These are phyloP conservation scores for Lucilia cuprina DNA, from an alignment of 1,140 invertebrate species.

Conservation along the genomic window DNA sequence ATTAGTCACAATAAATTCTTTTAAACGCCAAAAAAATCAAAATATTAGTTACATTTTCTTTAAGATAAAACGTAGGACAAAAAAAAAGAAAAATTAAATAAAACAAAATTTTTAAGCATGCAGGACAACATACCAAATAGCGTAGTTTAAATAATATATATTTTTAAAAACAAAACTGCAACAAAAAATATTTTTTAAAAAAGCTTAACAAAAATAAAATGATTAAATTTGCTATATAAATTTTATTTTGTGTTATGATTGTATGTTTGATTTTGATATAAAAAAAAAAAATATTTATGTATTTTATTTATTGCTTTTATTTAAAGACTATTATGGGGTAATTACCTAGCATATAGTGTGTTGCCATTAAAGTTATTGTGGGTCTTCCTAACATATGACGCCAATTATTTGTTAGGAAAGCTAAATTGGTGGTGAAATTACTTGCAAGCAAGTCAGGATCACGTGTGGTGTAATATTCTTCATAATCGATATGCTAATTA, in stretches of 20 bases:
- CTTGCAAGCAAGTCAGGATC: conserved; percentile 87
- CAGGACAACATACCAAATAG: conserved; percentile 1
- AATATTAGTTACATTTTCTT: not conserved
- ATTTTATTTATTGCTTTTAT: not conserved
- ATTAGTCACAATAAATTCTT: not conserved
- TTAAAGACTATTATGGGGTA: conserved; percentile 37
- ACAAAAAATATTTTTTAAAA: not conserved
- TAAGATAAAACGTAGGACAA: not conserved
- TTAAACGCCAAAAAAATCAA: too few relatives aligned
- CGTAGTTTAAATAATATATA: not conserved
- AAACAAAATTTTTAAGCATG: not conserved
- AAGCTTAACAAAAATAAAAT: not conserved
- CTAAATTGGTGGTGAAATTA: conserved; percentile 86
- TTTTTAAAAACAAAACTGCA: not conserved
- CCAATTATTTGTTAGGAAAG: conserved; percentile 94
- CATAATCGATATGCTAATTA: conserved; percentile 86
- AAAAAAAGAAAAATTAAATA: not conserved
- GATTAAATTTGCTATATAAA: not conserved
- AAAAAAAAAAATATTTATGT: not conserved
- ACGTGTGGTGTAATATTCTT: conserved; percentile 91
- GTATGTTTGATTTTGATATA: not conserved
- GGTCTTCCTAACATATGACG: conserved; percentile 89
- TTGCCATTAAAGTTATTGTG: conserved; percentile 83
- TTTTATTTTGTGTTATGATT: not conserved
- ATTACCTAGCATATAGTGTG: conserved; percentile 81